These are phyloP conservation scores for Hyperoplus lanceolatus DNA, from an alignment of 2,797 vertebrate species.

Conservation along the genomic window DNA sequence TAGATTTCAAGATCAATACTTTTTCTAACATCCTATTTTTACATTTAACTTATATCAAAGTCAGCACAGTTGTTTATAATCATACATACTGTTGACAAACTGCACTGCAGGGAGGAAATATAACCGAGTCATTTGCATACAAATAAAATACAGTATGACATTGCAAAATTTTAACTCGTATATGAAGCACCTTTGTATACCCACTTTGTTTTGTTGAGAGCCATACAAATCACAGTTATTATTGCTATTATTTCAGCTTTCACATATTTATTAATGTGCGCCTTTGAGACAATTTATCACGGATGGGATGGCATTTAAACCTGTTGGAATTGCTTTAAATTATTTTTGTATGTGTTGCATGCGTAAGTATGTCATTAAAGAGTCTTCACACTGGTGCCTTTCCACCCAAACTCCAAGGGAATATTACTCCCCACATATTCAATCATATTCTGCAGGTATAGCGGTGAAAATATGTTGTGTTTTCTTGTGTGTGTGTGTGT, in stretches of 20 bases:
- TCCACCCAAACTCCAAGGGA: conserved; percentile 41
- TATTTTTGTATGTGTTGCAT: conserved; percentile 12
- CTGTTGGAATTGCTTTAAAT: conserved; percentile 24
- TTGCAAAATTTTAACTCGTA: background rate
- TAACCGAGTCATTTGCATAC: conserved; percentile 1
- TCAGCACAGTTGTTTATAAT: background rate
- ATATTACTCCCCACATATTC: conserved; percentile 55
- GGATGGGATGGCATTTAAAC: background rate
- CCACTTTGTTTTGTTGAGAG: background rate
- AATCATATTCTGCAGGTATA: conserved; percentile 55
- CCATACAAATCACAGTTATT: conserved; percentile 7
- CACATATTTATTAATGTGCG: conserved; percentile 1
- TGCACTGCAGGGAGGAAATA: background rate
- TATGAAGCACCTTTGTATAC: background rate
- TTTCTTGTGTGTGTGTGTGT: conserved; percentile 49
- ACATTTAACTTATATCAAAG: background rate
- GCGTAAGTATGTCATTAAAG: conserved; percentile 13
- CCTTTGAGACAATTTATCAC: conserved; percentile 6
- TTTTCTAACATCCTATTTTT: no score
- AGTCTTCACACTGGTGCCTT: conserved; percentile 1
- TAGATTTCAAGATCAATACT: background rate
- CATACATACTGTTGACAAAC: background rate
- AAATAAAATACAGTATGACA: background rate
- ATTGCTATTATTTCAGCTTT: conserved; percentile 5
- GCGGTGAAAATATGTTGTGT: conserved; percentile 71